Conservation (phyloP, 2,113 vertebrate genomes). For the Protobothrops mucrosquamatus region DNA sequence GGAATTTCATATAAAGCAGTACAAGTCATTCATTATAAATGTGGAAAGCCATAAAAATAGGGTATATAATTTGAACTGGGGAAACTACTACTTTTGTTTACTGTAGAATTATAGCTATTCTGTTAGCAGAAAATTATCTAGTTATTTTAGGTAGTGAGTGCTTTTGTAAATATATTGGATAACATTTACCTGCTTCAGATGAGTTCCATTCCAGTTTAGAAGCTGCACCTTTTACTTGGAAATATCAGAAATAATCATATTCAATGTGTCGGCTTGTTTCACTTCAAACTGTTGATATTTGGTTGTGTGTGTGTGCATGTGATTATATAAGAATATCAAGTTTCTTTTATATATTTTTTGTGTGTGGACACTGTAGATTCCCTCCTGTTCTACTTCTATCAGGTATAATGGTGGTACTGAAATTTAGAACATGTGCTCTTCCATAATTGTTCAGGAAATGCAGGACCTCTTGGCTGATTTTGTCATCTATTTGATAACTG, state of each 20-base stretch:
- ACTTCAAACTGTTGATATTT: background rate
- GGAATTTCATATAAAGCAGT: background rate
- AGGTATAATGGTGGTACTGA: background rate
- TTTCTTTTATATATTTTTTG: background rate
- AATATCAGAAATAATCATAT: background rate
- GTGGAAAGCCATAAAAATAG: background rate
- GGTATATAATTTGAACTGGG: background rate
- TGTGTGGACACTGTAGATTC: background rate
- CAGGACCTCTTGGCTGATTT: background rate
- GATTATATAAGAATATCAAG: background rate
- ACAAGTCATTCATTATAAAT: background rate
- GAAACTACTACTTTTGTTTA: background rate
- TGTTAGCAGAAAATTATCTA: background rate
- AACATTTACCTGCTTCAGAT: background rate
- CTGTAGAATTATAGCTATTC: background rate
- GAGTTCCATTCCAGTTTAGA: background rate
- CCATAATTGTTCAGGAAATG: background rate
- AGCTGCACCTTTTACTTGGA: background rate
- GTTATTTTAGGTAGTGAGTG: background rate
- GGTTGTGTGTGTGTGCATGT: background rate
- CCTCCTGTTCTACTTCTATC: background rate
- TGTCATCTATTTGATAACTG: background rate
- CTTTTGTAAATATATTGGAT: background rate
- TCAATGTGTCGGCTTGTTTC: background rate
- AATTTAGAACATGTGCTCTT: background rate